Evolutionary conservation across 2,888 invertebrate genomes (phyloP).

Genomic region (Drosophila planitibia): DNA sequence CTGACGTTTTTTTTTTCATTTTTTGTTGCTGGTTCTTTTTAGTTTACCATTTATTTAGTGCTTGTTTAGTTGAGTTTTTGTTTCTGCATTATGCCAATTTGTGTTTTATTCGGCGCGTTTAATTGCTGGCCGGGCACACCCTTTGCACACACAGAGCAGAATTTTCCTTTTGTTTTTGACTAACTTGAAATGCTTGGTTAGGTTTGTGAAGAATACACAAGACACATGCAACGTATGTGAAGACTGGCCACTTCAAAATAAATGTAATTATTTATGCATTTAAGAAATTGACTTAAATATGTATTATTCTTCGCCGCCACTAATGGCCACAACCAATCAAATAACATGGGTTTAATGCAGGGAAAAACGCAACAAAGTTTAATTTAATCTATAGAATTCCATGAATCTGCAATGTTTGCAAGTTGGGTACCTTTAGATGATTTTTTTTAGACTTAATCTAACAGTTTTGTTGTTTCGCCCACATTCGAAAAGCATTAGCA

Average conservation of each 20-base stretch:
- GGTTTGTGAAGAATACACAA: slow-evolving; percentile 70
- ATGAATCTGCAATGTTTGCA: neutral
- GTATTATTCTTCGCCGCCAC: slow-evolving; percentile 54
- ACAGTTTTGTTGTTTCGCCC: neutral
- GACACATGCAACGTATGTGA: slow-evolving; percentile 58
- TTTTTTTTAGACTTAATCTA: neutral
- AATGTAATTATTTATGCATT: slow-evolving; percentile 71
- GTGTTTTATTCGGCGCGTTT: slow-evolving; percentile 54
- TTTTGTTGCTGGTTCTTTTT: slow-evolving; percentile 21
- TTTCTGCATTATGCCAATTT: slow-evolving; percentile 45
- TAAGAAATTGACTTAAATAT: slow-evolving; percentile 76
- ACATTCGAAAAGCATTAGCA: neutral
- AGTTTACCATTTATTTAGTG: slow-evolving; percentile 70
- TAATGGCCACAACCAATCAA: neutral
- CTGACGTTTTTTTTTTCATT: slow-evolving; percentile 52
- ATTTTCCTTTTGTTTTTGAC: slow-evolving; percentile 41
- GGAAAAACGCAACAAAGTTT: neutral
- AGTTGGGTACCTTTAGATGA: neutral
- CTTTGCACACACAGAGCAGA: slow-evolving; percentile 59
- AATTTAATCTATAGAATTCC: neutral
- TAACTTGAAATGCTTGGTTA: slow-evolving; percentile 70
- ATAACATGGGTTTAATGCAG: neutral
- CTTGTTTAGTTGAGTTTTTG: slow-evolving; percentile 66
- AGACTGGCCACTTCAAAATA: slow-evolving; percentile 56
- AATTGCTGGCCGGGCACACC: slow-evolving; percentile 72